Evolutionary conservation across 2,113 vertebrate species (phyloP).

Genomic region (Candoia aspera): DNA sequence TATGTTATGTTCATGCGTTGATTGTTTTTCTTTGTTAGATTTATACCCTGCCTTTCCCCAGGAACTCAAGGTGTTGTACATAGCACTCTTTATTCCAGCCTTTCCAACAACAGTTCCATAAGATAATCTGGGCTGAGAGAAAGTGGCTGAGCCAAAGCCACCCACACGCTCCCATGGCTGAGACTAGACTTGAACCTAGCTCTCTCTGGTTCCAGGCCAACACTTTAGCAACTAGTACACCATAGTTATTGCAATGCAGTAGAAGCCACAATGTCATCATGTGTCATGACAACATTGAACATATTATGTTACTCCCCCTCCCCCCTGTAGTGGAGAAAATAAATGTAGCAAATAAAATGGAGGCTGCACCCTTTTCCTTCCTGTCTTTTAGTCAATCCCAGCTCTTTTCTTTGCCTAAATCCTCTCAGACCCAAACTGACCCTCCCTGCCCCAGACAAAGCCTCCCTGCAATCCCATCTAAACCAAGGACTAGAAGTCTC

Average conservation of each 20-base stretch:
- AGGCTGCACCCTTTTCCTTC: too few species aligned
- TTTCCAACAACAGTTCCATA: background rate
- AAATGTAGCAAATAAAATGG: background rate
- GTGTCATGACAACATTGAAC: background rate
- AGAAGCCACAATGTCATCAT: background rate
- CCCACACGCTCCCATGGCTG: background rate
- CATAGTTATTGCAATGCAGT: background rate
- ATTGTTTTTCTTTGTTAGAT: background rate
- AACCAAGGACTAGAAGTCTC: background rate
- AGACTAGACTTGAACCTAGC: background rate
- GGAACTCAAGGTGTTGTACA: background rate
- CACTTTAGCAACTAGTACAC: background rate
- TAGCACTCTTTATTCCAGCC: background rate
- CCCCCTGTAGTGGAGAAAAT: background rate
- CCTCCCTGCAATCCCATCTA: background rate
- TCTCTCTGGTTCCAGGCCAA: background rate
- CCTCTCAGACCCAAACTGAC: background rate
- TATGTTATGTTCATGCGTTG: background rate
- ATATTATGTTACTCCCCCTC: background rate
- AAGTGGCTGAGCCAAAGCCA: background rate
- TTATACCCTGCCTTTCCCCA: background rate
- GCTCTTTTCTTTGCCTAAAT: background rate
- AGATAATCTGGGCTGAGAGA: background rate
- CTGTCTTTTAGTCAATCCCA: too few species aligned
- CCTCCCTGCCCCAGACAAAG: background rate